Percentiles rank a stretch among this genome's conserved stretches.
Evolutionary conservation across 2,888 invertebrate genomes (phyloP).

Genomic region (Cerastis leucographa): DNA sequence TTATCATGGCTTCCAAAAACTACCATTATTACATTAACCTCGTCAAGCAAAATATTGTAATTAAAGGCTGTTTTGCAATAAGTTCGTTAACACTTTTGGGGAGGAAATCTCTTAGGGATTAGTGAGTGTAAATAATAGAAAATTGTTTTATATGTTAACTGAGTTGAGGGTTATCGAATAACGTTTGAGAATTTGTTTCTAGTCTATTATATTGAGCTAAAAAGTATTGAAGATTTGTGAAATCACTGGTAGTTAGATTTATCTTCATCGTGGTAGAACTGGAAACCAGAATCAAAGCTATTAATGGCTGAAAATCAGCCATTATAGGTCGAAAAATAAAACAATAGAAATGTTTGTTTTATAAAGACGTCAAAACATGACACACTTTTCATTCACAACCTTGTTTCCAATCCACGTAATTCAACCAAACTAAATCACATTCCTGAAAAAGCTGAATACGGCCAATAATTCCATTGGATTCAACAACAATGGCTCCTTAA

Average conservation of each 20-base stretch:
- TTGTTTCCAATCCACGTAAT: constrained; percentile 70
- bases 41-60: constrained; percentile 74
- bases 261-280: neutral
- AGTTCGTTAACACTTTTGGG: constrained; percentile 79
- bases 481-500: constrained; percentile 85
- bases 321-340: neutral
- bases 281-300: neutral
- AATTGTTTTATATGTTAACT: constrained; percentile 51
- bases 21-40: constrained; percentile 72
- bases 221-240: neutral
- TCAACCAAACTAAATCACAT: constrained; percentile 78
- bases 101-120: constrained; percentile 74
- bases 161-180: constrained; percentile 12
- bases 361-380: constrained; percentile 49
- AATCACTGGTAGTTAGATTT: neutral
- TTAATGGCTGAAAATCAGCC: neutral
- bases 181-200: neutral
- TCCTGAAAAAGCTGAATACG: constrained; percentile 76
- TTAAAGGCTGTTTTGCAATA: constrained; percentile 75
- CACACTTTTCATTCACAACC: constrained; percentile 58
- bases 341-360: neutral
- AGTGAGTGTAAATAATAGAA: constrained; percentile 72
- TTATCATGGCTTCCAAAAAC: constrained; percentile 70
- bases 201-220: constrained; percentile 13
- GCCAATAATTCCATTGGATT: constrained; percentile 83